These are phyloP conservation scores for Sciurus carolinensis DNA, from an alignment of 2,797 vertebrate species.

Conservation along the genomic window DNA sequence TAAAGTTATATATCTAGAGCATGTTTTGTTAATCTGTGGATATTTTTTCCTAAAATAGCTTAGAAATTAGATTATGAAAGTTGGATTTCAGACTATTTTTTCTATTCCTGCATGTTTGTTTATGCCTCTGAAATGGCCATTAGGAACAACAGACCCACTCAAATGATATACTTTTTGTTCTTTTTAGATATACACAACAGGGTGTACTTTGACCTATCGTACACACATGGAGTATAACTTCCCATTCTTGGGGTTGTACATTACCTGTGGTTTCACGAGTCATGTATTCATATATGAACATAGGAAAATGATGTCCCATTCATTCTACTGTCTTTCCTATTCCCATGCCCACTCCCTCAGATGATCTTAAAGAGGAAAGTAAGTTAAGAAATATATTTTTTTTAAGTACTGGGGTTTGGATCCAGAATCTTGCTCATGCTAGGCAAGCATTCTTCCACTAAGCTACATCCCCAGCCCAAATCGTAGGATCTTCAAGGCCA, in stretches of 20 bases:
- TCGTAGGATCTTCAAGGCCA: neutral
- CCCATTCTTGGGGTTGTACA: too few species aligned
- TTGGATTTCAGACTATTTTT: neutral
- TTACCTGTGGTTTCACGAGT: too few species aligned
- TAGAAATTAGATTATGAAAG: slow-evolving; percentile 39
- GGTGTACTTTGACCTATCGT: too few species aligned
- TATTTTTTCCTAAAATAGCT: neutral
- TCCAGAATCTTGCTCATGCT: neutral
- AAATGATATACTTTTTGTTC: neutral
- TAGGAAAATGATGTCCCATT: too few species aligned
- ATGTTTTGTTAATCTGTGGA: neutral
- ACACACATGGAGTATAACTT: too few species aligned
- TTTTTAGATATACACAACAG: too few species aligned
- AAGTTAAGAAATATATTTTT: neutral
- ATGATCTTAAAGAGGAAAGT: neutral
- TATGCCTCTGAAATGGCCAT: neutral
- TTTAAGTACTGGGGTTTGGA: neutral
- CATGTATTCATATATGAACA: too few species aligned
- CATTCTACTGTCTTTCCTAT: too few species aligned
- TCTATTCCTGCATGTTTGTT: neutral
- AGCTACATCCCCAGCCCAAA: neutral
- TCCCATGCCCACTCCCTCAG: too few species aligned
- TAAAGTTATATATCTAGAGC: slow-evolving; percentile 12
- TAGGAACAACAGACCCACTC: neutral
- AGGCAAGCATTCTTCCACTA: neutral